phyloP scores from a whole-genome alignment of 2,797 vertebrate species.

The Enteromius trimaculatus region DNA sequence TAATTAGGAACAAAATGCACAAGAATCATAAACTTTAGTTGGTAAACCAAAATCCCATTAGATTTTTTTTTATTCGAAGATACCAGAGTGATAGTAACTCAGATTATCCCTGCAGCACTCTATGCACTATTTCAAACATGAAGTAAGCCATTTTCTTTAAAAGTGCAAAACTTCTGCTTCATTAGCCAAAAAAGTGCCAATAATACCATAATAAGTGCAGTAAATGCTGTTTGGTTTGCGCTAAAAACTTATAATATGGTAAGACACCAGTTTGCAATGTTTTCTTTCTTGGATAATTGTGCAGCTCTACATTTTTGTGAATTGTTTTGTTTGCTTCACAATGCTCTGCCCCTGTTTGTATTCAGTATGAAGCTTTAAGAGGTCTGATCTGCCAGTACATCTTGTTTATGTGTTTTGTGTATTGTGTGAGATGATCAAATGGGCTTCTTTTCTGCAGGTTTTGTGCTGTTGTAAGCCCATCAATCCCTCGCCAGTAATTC shows the following conservation, averaged over 20 bases:
- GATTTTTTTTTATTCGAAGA: neutral
- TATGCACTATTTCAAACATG: too few relatives aligned
- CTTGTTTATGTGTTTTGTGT: conserved; percentile 32
- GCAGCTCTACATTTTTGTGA: neutral
- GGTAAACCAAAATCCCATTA: neutral
- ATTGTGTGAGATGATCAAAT: conserved; percentile 14
- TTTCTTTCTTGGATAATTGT: neutral
- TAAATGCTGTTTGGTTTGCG: too few relatives aligned
- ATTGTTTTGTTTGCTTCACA: neutral
- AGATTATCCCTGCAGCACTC: neutral
- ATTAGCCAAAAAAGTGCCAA: too few relatives aligned
- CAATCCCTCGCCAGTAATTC: conserved; percentile 22
- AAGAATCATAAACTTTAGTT: neutral
- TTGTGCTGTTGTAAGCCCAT: conserved; percentile 26
- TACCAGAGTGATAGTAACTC: neutral
- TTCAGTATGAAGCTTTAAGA: conserved; percentile 16
- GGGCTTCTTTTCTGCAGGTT: conserved; percentile 14
- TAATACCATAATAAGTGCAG: too few relatives aligned
- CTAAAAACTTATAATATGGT: too few relatives aligned
- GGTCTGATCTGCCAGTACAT: conserved; percentile 20
- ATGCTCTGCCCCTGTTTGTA: neutral
- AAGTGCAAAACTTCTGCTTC: too few relatives aligned
- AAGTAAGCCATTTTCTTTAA: too few relatives aligned
- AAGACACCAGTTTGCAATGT: too few relatives aligned
- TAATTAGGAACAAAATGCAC: neutral